A percentile compares a stretch with the other conserved stretches of the same genome.
Evolutionary conservation across 1,140 invertebrate genomes (phyloP).

Genomic region (Gonatopus flavifemur): DNA sequence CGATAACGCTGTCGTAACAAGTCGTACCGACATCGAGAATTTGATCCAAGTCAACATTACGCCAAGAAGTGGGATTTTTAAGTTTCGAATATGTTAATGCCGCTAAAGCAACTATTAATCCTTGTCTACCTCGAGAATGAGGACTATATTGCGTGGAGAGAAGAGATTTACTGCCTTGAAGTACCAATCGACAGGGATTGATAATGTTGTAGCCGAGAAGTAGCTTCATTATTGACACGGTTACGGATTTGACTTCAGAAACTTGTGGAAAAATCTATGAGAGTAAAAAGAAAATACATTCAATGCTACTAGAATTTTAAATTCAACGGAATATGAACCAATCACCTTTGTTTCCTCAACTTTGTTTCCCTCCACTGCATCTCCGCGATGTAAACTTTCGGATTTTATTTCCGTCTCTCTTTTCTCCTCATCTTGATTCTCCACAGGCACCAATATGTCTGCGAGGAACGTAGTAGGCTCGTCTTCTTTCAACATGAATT

Average conservation of each 20-base stretch:
- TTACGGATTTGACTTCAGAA: too few species aligned
- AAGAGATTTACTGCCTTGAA: conserved; percentile 40
- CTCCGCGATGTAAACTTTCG: background rate
- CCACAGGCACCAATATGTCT: conserved; percentile 2
- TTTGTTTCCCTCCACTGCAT: background rate
- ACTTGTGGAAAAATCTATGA: too few species aligned
- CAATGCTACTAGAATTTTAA: too few species aligned
- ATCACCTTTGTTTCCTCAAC: background rate
- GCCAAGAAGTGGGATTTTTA: conserved; percentile 34
- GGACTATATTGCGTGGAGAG: conserved; percentile 16
- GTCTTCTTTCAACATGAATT: conserved; percentile 31
- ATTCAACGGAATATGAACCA: too few species aligned
- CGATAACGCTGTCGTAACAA: conserved; percentile 29
- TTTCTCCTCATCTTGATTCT: background rate
- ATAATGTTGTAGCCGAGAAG: conserved; percentile 35
- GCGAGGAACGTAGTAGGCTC: conserved; percentile 30
- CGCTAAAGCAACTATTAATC: conserved; percentile 32
- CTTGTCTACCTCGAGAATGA: conserved; percentile 37
- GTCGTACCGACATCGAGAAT: conserved; percentile 32
- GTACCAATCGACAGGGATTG: conserved; percentile 34
- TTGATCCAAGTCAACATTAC: conserved; percentile 37
- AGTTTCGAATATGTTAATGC: conserved; percentile 33
- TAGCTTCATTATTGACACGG: conserved; percentile 2
- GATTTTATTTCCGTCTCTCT: background rate
- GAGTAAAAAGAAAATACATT: too few species aligned